Conservation (phyloP, 2,888 invertebrate species). For the Apodemia hepburni region DNA sequence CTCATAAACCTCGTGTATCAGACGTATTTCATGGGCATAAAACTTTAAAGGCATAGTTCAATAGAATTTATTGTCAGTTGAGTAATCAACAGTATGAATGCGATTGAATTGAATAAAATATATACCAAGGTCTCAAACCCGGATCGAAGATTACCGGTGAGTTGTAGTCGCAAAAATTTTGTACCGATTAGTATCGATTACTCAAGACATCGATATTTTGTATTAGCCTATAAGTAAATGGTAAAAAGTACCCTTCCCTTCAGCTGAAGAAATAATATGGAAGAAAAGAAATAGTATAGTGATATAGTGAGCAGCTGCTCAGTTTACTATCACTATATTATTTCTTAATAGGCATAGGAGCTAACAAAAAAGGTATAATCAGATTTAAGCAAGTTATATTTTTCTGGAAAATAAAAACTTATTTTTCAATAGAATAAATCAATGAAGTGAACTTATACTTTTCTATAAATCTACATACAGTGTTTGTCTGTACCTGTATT, state of each 20-base stretch:
- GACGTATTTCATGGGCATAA: slow-evolving; percentile 8
- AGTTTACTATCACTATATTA: too few relatives aligned
- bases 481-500: too few relatives aligned
- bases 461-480: too few relatives aligned
- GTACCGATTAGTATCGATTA: not conserved
- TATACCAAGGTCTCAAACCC: slow-evolving; percentile 68
- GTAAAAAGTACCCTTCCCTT: too few relatives aligned
- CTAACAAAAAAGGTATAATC: too few relatives aligned
- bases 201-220: not conserved
- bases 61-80: slow-evolving; percentile 30
- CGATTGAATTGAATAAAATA: slow-evolving; percentile 43
- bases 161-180: not conserved
- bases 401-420: too few relatives aligned
- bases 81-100: slow-evolving; percentile 44
- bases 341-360: too few relatives aligned
- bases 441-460: too few relatives aligned
- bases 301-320: too few relatives aligned
- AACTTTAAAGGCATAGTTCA: slow-evolving; percentile 20
- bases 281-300: too few relatives aligned
- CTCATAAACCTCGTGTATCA: slow-evolving; percentile 11
- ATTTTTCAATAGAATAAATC: too few relatives aligned
- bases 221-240: not conserved
- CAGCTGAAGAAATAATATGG: too few relatives aligned
- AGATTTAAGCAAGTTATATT: not conserved
- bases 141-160: slow-evolving; percentile 62